A percentile compares a stretch with the other conserved stretches of the same genome.
Conservation (phyloP, 2,113 vertebrate species). For the Anolis sagrei region DNA sequence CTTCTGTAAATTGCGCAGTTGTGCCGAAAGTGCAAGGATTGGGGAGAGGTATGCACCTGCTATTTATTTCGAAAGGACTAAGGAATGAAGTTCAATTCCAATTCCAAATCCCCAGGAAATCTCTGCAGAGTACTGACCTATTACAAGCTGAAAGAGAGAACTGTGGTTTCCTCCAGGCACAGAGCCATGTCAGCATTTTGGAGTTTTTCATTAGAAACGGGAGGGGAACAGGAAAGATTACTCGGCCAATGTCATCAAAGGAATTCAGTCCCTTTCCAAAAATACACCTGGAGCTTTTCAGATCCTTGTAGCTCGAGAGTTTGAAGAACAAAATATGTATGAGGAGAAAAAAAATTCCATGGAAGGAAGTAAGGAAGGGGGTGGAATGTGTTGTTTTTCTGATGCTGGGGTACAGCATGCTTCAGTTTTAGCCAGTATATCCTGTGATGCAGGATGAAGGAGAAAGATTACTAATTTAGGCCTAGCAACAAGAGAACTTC, state of each 20-base stretch:
- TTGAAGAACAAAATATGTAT: not conserved
- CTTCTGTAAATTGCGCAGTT: not conserved
- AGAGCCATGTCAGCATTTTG: not conserved
- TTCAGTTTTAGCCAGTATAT: too few relatives aligned
- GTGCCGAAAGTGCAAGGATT: not conserved
- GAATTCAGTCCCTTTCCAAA: not conserved
- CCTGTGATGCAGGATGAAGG: too few relatives aligned
- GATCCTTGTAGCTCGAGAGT: not conserved
- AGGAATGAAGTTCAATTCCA: too few relatives aligned
- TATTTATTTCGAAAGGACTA: not conserved
- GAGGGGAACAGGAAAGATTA: not conserved
- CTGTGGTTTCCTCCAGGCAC: not conserved
- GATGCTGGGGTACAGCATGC: too few relatives aligned
- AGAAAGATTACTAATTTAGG: too few relatives aligned
- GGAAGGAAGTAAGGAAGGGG: not conserved
- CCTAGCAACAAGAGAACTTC: too few relatives aligned
- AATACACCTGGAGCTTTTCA: not conserved
- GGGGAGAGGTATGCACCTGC: not conserved
- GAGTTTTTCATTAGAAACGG: not conserved
- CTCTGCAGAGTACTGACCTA: not conserved
- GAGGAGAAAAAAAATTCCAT: not conserved
- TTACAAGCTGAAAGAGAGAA: not conserved
- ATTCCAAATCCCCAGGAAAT: not conserved
- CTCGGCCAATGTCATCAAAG: not conserved
- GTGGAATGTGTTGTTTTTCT: too few relatives aligned